Base-by-base conservation (phyloP, 2,113 vertebrate genomes). In the Prunella fulvescens region DNA sequence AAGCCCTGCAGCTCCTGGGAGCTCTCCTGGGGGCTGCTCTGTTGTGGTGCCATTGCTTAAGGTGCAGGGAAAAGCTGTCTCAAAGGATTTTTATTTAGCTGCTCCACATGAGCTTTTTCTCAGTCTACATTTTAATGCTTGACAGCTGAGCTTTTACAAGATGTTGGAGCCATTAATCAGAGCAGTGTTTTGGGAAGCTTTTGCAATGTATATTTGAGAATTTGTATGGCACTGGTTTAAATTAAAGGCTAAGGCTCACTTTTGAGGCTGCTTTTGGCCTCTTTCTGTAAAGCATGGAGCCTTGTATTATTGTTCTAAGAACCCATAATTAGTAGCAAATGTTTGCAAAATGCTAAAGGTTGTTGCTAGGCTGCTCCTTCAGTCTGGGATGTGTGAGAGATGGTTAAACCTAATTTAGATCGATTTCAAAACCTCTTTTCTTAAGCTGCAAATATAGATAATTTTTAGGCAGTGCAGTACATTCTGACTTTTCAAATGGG, bases 271-370 rank as follows among this genome's bases (percentile, higher is more conserved):
- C 62, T 80, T 84, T 77, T 89, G 78, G 93, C 58, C 54, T 77
- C 81, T 57, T 47, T 88, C 66, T 3, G 56, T 76, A 37, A 35
- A 91, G 39, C 58, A 45, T n/a, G 35, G 91, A 90, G 58, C 42
- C 0, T 0, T 73, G 54, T 54, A 20, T 73, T 90, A 76, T 82
- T 89, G 60, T 95, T 93, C 78, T 95, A 66, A 73, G 74, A 86
- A 73, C 39, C 23, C 64, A 39, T 91, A 95, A 96, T 95, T 91
- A 88, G 90, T 58, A 91, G 66, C 91, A 96, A 97, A 95, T 95
- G 87, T 94, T 94, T 97, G 70, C 35, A 90, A 70, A 91, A 91
- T 85, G 84, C 61, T 91, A 5, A 62, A 88, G 42, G 50, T 91
- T 91, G 81, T 97, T 93, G 65, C 91, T 85, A 79, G 84, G 91